Conservation (phyloP, 1,140 invertebrate genomes). For the Drosophila guanche region DNA sequence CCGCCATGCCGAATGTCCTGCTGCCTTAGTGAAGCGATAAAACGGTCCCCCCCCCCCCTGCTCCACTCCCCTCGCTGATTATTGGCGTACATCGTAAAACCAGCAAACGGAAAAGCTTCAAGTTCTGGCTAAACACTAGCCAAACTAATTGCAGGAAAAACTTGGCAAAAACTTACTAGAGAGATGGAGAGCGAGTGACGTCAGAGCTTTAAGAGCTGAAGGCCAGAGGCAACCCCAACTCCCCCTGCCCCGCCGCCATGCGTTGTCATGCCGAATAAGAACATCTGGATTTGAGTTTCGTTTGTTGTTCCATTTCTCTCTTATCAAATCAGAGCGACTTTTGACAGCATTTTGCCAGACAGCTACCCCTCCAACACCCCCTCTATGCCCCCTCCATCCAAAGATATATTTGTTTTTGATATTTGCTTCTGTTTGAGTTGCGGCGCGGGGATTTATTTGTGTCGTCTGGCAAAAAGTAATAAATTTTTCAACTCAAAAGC, state of each 20-base stretch:
- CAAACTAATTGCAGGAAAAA: slow-evolving; percentile 40
- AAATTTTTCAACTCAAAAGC: slow-evolving; percentile 50
- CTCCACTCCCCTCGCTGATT: slow-evolving; percentile 15
- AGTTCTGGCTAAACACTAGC: not conserved
- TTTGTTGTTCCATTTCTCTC: slow-evolving; percentile 26
- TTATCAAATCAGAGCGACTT: slow-evolving; percentile 68
- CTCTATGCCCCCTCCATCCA: slow-evolving; percentile 4
- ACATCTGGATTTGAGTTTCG: slow-evolving; percentile 30
- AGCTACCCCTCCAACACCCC: not conserved
- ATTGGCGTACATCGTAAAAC: slow-evolving; percentile 30
- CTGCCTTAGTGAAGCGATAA: slow-evolving; percentile 51
- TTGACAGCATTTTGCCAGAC: slow-evolving; percentile 70
- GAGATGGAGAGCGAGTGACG: not conserved
- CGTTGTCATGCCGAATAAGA: slow-evolving; percentile 59
- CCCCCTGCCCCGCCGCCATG: not conserved
- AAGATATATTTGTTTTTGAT: slow-evolving; percentile 24
- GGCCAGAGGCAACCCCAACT: too few relatives aligned
- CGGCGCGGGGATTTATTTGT: slow-evolving; percentile 60
- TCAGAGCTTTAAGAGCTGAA: slow-evolving; percentile 14
- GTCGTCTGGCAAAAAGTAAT: slow-evolving; percentile 57
- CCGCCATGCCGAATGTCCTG: slow-evolving; percentile 4
- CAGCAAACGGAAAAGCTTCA: slow-evolving; percentile 1
- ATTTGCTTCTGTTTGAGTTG: slow-evolving; percentile 35
- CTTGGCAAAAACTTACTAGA: too few relatives aligned
- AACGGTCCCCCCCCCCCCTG: slow-evolving; percentile 18